Evolutionary conservation across 2,888 invertebrate species (phyloP).

Genomic region (Clanis bilineata): DNA sequence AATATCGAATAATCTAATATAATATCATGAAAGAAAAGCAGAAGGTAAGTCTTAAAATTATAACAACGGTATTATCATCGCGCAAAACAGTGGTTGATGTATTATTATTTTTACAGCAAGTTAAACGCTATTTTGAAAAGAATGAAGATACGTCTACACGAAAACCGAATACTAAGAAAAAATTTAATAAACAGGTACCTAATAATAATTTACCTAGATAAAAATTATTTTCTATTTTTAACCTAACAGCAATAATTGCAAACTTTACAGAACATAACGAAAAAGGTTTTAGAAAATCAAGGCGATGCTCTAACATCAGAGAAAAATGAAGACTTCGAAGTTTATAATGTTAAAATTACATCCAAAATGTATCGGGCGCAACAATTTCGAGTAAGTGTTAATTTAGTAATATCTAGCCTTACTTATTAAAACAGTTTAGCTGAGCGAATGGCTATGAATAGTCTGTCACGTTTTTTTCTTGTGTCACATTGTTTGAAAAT

Average conservation of each 20-base stretch:
- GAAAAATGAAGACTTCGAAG: conserved; percentile 46
- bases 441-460: too few relatives aligned
- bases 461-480: too few relatives aligned
- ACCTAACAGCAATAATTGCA: neutral
- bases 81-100: neutral
- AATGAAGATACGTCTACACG: conserved; percentile 2
- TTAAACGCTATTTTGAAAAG: conserved; percentile 57
- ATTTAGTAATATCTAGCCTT: neutral
- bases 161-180: conserved; percentile 22
- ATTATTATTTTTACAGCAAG: conserved; percentile 38
- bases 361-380: conserved; percentile 46
- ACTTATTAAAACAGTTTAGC: too few relatives aligned
- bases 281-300: conserved; percentile 20
- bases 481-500: too few relatives aligned
- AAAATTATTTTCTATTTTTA: neutral
- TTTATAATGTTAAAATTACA: conserved; percentile 63
- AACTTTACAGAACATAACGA: neutral
- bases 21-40: too few relatives aligned
- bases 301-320: conserved; percentile 17
- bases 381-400: conserved; percentile 51
- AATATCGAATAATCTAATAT: too few relatives aligned
- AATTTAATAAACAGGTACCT: conserved; percentile 13
- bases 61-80: neutral
- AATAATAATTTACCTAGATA: too few relatives aligned
- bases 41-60: too few relatives aligned